Base-by-base conservation (phyloP, 1,140 invertebrate species). In the Bombus waltoni region DNA sequence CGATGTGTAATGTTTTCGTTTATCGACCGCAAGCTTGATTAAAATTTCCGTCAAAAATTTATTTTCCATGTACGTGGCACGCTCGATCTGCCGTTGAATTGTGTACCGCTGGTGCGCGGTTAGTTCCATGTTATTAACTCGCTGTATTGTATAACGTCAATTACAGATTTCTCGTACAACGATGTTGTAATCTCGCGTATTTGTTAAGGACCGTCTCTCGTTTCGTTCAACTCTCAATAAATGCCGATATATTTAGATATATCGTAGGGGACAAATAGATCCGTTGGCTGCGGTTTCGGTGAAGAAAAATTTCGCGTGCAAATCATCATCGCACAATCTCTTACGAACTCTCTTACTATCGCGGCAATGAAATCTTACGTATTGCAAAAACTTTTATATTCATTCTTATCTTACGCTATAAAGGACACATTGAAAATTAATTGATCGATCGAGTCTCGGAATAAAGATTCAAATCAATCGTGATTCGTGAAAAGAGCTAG, bases 161-260 rank as follows among this genome's bases (percentile, higher is more conserved):
- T 79, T 79, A 32, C 13, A 15, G 9, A 44, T 47, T 32, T 44
- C 72, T 38, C 15, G 25, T 32, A 47, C 28, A 59, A 25, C 13
- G 11, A 32, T 42, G 18, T 32, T 35, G 28, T 10, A 25, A 38
- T 28, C 6, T 8, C 25, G 18, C 8, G n/a, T n/a, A 28, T 53
- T 22, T 18, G 79, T 1, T 47, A 47, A 57, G 10, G 11, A 42
- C 5, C 15, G n/a, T 47, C 81, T 15, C 5, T 44, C 59, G 5
- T 47, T 82, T 66, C 32, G 42, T 38, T 65, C 38, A 65, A 13
- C 42, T 28, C 4, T 22, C 38, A 59, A 6, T 25, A 42, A 82
- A 59, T n/a, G 71, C 3, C 42, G 28, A 32, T 74, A 82, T 82
- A 82, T 74, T 82, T 82, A 82, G 57, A 74, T 53, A 53, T 18